Percentiles rank a stretch among this genome's conserved stretches.
These are phyloP conservation scores for Oncorhynchus nerka DNA, from an alignment of 2,113 vertebrate genomes.

Conservation along the genomic window DNA sequence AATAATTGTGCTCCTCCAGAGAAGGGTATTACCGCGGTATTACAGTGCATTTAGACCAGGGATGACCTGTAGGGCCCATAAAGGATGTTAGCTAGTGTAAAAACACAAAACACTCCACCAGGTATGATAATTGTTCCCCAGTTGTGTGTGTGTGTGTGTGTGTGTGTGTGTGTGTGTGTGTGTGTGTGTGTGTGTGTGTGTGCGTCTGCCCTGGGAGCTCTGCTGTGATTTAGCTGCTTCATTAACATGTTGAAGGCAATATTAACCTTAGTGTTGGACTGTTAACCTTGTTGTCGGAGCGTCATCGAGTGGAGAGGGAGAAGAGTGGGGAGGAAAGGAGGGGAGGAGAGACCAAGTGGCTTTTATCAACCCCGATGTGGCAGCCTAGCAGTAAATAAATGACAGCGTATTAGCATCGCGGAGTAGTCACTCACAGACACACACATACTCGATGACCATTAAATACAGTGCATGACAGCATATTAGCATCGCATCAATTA, in stretches of 20 bases:
- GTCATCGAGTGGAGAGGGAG: slow-evolving; percentile 1
- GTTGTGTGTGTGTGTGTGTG: no score
- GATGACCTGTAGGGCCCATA: slow-evolving; percentile 80
- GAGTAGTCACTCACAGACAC: slow-evolving; percentile 10
- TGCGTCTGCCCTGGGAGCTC: slow-evolving; percentile 43
- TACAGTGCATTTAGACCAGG: slow-evolving; percentile 84
- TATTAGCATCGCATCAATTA: slow-evolving; percentile 9
- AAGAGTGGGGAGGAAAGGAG: not conserved
- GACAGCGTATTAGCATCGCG: slow-evolving; percentile 42
- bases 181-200: no score
- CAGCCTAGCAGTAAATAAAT: slow-evolving; percentile 44
- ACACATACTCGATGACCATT: not conserved
- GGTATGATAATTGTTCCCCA: slow-evolving; percentile 45
- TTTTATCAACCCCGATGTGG: slow-evolving; percentile 50
- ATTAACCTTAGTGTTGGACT: slow-evolving; percentile 71
- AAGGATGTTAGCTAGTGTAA: slow-evolving; percentile 72
- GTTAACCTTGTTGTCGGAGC: slow-evolving; percentile 59
- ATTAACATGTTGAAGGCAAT: slow-evolving; percentile 72
- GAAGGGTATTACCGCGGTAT: slow-evolving; percentile 82
- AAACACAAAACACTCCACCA: slow-evolving; percentile 59
- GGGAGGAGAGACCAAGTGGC: slow-evolving; percentile 30
- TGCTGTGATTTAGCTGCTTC: slow-evolving; percentile 68
- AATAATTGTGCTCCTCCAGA: slow-evolving; percentile 84
- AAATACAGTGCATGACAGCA: slow-evolving; percentile 5
- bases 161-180: no score